Conservation (phyloP, 2,888 invertebrate genomes). For the Acronicta leporina region DNA sequence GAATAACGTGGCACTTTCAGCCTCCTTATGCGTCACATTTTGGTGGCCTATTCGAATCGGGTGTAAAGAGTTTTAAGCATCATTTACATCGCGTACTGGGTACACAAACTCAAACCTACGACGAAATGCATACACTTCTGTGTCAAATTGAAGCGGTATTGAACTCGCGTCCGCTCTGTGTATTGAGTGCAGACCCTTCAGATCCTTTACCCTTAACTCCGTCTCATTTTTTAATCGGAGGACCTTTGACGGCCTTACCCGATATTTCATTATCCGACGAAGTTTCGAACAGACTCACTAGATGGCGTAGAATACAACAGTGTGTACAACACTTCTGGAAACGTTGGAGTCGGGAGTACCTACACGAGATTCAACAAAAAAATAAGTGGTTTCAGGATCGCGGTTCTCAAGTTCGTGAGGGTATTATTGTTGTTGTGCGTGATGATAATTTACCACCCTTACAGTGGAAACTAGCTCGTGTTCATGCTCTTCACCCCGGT, state of each 20-base stretch:
- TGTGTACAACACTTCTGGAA: conserved; percentile 49
- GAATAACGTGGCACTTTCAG: too few species aligned
- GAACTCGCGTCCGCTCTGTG: conserved; percentile 9
- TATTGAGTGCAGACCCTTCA: conserved; percentile 15
- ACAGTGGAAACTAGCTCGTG: conserved; percentile 1
- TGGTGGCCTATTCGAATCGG: too few species aligned
- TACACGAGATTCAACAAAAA: conserved; percentile 51
- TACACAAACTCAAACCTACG: too few species aligned
- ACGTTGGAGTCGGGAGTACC: conserved; percentile 40
- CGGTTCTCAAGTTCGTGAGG: background rate
- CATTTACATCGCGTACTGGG: too few species aligned
- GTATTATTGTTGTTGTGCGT: background rate
- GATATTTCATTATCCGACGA: background rate
- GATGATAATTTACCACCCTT: conserved; percentile 8
- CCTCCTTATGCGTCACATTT: too few species aligned
- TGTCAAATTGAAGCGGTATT: background rate
- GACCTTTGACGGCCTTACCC: conserved; percentile 20
- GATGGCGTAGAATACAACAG: conserved; percentile 26
- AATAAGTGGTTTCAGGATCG: conserved; percentile 46
- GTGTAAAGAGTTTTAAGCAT: too few species aligned
- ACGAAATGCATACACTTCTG: too few species aligned
- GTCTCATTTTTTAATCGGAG: conserved; percentile 20
- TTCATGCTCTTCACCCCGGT: too few species aligned
- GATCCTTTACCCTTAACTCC: conserved; percentile 12
- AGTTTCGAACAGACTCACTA: conserved; percentile 18